Evolutionary conservation across 23 tunicate genomes (phyloP).

Genomic region (Aplidium turbinatum): DNA sequence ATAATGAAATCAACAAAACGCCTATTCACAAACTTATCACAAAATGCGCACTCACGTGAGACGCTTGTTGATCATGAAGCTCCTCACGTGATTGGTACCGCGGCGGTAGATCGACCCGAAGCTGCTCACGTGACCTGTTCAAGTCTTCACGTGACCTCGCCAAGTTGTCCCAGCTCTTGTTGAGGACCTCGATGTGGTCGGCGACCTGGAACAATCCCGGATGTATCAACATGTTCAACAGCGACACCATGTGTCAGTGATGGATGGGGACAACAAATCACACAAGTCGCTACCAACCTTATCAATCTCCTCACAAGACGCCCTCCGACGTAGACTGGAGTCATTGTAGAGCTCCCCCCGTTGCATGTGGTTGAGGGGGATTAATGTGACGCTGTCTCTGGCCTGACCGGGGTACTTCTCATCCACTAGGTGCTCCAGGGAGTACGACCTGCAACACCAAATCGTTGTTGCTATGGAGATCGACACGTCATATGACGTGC

Average conservation of each 20-base stretch:
- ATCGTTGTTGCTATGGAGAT: background rate
- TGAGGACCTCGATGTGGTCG: slow-evolving; percentile 74
- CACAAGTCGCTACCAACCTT: slow-evolving; percentile 47
- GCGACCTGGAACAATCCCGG: slow-evolving; percentile 66
- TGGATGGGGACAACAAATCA: no score
- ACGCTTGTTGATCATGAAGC: slow-evolving; percentile 1
- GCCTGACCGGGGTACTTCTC: slow-evolving; percentile 37
- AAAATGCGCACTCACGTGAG: no score
- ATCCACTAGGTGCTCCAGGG: slow-evolving; percentile 53
- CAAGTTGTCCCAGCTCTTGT: slow-evolving; percentile 85
- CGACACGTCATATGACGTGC: no score
- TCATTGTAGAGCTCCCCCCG: slow-evolving; percentile 59
- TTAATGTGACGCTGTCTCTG: slow-evolving; percentile 34
- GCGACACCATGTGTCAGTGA: no score
- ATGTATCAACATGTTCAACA: background rate
- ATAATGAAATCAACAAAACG: no score
- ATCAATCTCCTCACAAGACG: slow-evolving; percentile 74
- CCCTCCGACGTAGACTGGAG: slow-evolving; percentile 45
- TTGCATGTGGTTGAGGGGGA: slow-evolving; percentile 23
- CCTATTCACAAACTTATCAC: no score
- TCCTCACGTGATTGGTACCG: slow-evolving; percentile 57
- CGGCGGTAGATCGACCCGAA: slow-evolving; percentile 65
- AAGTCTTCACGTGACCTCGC: slow-evolving; percentile 70
- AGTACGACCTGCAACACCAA: slow-evolving; percentile 34
- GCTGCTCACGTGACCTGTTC: slow-evolving; percentile 74